Conservation (phyloP, 2,113 vertebrate genomes). For the Taurulus bubalis region DNA sequence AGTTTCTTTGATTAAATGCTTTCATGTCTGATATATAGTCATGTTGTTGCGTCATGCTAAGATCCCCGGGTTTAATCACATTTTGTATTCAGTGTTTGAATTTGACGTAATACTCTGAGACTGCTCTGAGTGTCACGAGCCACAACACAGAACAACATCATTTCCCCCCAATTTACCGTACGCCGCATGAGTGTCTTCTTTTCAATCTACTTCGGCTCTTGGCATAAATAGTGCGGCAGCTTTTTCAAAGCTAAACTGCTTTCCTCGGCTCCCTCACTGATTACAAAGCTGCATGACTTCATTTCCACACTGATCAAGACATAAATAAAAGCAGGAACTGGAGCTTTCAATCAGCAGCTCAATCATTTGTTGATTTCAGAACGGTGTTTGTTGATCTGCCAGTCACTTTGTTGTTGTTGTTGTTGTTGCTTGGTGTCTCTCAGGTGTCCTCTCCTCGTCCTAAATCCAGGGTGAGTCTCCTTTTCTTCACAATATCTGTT, state of each 20-base stretch:
- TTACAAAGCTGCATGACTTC: slow-evolving; percentile 20
- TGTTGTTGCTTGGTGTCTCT: slow-evolving; percentile 54
- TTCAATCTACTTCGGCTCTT: slow-evolving; percentile 2
- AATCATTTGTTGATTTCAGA: slow-evolving; percentile 11
- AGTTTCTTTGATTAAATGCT: slow-evolving; percentile 67
- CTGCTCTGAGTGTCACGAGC: not conserved
- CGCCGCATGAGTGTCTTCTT: not conserved
- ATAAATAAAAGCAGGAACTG: not conserved
- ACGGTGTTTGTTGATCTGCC: slow-evolving; percentile 15
- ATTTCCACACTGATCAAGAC: slow-evolving; percentile 18
- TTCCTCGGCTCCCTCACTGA: not conserved
- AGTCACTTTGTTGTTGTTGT: slow-evolving; percentile 59
- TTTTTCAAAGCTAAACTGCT: not conserved
- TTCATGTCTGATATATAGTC: not conserved
- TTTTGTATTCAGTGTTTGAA: not conserved
- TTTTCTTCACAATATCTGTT: slow-evolving; percentile 18
- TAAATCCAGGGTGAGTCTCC: slow-evolving; percentile 84
- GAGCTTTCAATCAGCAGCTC: slow-evolving; percentile 19
- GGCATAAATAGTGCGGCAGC: not conserved
- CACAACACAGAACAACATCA: not conserved
- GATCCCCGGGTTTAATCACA: not conserved
- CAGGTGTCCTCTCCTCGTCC: slow-evolving; percentile 85
- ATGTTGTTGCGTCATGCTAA: slow-evolving; percentile 1
- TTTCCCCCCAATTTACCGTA: not conserved
- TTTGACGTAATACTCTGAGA: not conserved